phyloP scores from a whole-genome alignment of 2,888 invertebrate species.

The Tetramorium bicarinatum region DNA sequence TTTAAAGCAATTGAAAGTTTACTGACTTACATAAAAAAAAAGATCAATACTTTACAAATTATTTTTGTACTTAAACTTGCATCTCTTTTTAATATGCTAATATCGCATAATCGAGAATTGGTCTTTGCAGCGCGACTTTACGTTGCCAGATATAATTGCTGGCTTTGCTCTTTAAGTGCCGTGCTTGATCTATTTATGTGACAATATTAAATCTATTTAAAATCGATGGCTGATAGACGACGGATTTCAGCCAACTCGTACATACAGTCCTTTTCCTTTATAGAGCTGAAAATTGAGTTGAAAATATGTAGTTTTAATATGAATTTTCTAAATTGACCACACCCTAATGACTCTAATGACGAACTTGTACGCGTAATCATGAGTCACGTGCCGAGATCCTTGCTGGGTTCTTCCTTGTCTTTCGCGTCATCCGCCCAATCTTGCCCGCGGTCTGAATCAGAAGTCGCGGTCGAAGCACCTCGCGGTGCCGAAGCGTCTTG shows the following conservation, averaged over 20 bases:
- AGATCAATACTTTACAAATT: background rate
- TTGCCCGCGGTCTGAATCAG: conserved; percentile 43
- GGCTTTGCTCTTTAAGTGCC: background rate
- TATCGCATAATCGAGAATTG: background rate
- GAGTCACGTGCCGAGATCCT: conserved; percentile 16
- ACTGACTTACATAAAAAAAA: too few relatives aligned
- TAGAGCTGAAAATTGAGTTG: background rate
- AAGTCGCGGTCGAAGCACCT: conserved; percentile 17
- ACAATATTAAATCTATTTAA: conserved; percentile 28
- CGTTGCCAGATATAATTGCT: background rate
- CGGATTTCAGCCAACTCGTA: conserved; percentile 6
- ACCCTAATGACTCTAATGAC: background rate
- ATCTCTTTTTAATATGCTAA: background rate
- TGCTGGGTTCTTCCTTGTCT: background rate
- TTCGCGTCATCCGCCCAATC: conserved; percentile 10
- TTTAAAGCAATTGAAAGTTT: background rate
- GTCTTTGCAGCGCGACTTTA: background rate
- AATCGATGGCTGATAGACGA: background rate
- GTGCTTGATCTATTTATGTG: conserved; percentile 28
- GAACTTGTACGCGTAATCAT: background rate
- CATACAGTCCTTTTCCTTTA: background rate
- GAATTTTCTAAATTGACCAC: background rate
- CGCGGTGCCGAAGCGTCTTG: conserved; percentile 22
- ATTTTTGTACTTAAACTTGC: background rate
- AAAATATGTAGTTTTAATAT: background rate